These are phyloP conservation scores for Anniella stebbinsi DNA, from an alignment of 2,797 vertebrate genomes.

Conservation along the genomic window DNA sequence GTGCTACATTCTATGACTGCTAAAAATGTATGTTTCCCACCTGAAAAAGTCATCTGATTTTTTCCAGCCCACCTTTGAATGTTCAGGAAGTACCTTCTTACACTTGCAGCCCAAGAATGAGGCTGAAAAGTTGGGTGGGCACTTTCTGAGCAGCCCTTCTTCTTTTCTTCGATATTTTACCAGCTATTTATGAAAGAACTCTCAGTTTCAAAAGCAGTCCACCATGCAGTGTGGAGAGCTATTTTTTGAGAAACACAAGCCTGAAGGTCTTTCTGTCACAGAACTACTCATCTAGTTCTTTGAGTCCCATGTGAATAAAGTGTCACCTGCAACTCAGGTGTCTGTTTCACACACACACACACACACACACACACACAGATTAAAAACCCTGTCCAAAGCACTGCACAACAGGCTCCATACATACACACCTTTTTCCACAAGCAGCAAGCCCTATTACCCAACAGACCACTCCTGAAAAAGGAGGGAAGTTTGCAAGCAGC, in stretches of 20 bases:
- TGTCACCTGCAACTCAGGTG: neutral
- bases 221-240: neutral
- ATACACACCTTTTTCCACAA: neutral
- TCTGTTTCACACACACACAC: neutral
- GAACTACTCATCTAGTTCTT: neutral
- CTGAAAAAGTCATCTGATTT: no score
- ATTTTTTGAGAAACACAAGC: neutral
- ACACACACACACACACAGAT: no score
- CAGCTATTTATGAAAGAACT: neutral
- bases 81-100: no score
- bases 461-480: neutral
- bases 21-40: no score
- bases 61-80: no score
- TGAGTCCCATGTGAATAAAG: constrained; percentile 3
- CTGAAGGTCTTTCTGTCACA: neutral
- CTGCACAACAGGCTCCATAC: neutral
- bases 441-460: neutral
- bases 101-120: neutral
- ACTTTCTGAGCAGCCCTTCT: neutral
- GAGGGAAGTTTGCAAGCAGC: neutral
- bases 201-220: neutral
- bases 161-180: neutral
- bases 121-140: neutral
- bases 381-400: neutral
- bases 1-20: no score